Percentiles rank a stretch among this genome's conserved stretches.
Conservation (phyloP, 2,888 invertebrate species). For the Athripsodes cinereus region DNA sequence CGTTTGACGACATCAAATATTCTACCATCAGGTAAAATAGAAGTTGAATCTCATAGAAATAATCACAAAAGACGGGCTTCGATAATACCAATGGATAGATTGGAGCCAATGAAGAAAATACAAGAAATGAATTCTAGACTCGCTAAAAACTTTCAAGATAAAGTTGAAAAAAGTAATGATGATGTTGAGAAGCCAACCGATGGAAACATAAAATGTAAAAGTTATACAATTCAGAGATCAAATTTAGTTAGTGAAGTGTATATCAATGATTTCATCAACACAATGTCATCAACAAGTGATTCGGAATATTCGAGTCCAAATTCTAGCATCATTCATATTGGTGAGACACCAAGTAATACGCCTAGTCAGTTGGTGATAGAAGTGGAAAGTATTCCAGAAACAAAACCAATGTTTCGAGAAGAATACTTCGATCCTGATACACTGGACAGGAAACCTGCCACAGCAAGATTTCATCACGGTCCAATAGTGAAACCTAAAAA, state of each 20-base stretch:
- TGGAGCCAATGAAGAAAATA: constrained; percentile 32
- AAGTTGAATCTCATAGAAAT: constrained; percentile 33
- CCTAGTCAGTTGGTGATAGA: constrained; percentile 78
- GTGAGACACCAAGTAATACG: constrained; percentile 47
- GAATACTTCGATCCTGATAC: constrained; percentile 83
- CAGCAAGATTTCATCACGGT: constrained; percentile 33
- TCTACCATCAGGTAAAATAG: constrained; percentile 40
- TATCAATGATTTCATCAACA: constrained; percentile 52
- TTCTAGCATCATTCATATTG: constrained; percentile 32
- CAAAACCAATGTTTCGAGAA: constrained; percentile 58
- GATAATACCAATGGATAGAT: constrained; percentile 32
- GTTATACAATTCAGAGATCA: constrained; percentile 16
- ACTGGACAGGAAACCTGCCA: constrained; percentile 67
- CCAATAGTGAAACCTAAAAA: constrained; percentile 30
- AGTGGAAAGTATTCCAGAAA: constrained; percentile 66
- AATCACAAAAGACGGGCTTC: constrained; percentile 23
- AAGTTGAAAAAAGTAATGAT: constrained; percentile 12
- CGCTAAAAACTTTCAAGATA: constrained; percentile 41
- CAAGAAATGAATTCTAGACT: constrained; percentile 36
- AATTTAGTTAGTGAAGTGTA: constrained; percentile 62
- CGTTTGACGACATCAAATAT: constrained; percentile 40
- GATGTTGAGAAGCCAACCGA: constrained; percentile 4
- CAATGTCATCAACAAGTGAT: constrained; percentile 42
- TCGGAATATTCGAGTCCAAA: constrained; percentile 46
- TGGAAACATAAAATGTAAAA: constrained; percentile 9